Evolutionary conservation across 2,797 vertebrate species (phyloP).

Genomic region (Coregonus ussuriensis): DNA sequence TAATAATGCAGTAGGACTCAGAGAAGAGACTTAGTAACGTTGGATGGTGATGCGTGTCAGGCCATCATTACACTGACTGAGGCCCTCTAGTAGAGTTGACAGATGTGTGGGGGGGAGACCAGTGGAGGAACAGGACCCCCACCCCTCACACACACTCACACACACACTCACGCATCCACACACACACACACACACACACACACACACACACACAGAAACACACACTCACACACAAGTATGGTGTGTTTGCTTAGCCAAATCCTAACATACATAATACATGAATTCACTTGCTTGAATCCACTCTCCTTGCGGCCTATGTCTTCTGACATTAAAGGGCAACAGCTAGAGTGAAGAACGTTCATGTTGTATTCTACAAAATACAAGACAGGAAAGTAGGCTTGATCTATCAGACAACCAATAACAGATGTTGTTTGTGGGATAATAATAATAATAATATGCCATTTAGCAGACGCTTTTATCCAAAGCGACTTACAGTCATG

Average conservation of each 20-base stretch:
- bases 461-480: too few relatives aligned
- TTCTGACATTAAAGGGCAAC: background rate
- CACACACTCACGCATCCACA: background rate
- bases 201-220: too few relatives aligned
- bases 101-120: background rate
- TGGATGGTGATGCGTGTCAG: constrained; percentile 6
- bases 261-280: background rate
- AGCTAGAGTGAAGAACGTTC: background rate
- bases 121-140: background rate
- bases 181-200: background rate
- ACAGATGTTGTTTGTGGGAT: background rate
- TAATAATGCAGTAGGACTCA: background rate
- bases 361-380: background rate
- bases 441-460: too few relatives aligned
- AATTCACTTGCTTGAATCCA: background rate
- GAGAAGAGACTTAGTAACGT: too few relatives aligned
- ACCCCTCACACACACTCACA: background rate
- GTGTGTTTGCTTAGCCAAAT: background rate
- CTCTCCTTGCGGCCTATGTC: background rate
- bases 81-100: background rate
- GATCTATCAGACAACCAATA: background rate
- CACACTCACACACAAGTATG: background rate
- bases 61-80: background rate
- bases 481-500: too few relatives aligned
- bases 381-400: background rate